A percentile compares a stretch with the other conserved stretches of the same genome.
These are phyloP conservation scores for Dynastes maya DNA, from an alignment of 2,888 invertebrate genomes.

Conservation along the genomic window DNA sequence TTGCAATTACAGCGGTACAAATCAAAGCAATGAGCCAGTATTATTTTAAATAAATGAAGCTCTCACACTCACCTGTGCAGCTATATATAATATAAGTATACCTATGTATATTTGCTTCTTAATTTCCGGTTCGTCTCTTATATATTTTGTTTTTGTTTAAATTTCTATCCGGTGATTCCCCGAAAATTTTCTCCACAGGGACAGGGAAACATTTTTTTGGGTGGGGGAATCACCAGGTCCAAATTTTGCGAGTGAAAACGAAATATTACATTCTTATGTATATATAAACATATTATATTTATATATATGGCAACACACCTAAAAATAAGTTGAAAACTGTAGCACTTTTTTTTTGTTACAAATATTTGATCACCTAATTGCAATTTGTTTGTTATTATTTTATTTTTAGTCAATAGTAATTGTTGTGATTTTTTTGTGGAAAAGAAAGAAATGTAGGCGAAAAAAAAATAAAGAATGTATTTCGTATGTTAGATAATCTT, in stretches of 20 bases:
- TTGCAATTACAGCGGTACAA: not conserved
- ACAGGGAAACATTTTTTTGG: too few species aligned
- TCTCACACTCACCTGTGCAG: too few species aligned
- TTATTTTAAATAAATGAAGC: not conserved
- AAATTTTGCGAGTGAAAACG: too few species aligned
- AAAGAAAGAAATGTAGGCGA: conserved; percentile 3
- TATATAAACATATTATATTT: not conserved
- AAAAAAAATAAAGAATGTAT: not conserved
- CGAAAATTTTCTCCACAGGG: too few species aligned
- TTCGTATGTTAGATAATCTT: conserved; percentile 4
- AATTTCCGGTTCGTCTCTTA: not conserved
- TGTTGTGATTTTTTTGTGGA: conserved; percentile 22
- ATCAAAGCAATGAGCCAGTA: not conserved
- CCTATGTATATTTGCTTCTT: too few species aligned
- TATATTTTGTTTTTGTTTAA: not conserved
- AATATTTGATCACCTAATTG: conserved; percentile 18
- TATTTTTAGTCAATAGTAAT: conserved; percentile 16
- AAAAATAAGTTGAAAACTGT: conserved; percentile 30
- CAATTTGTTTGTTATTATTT: conserved; percentile 39
- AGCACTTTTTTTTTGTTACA: conserved; percentile 28
- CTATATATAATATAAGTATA: too few species aligned
- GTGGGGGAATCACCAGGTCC: too few species aligned
- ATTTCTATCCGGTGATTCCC: not conserved
- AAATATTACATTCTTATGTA: not conserved
- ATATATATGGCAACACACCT: not conserved